Conservation (phyloP, 2,113 vertebrate species). For the Chaetodon auriga region DNA sequence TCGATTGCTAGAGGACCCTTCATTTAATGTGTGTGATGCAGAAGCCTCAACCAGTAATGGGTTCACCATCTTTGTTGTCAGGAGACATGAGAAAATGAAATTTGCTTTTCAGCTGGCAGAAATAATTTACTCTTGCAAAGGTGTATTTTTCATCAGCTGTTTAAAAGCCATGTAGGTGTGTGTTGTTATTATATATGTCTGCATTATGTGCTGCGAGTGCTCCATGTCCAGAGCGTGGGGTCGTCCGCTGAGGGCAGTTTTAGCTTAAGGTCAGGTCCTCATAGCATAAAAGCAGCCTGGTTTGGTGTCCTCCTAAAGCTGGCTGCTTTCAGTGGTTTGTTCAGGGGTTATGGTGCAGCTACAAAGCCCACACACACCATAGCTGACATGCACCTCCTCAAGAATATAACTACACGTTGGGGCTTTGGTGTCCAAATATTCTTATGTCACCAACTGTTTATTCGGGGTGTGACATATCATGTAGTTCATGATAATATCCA, state of each 20-base stretch:
- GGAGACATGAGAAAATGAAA: slow-evolving; percentile 81
- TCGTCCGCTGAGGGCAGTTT: slow-evolving; percentile 2
- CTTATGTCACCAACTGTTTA: neutral
- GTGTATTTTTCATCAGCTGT: slow-evolving; percentile 65
- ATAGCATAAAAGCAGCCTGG: neutral
- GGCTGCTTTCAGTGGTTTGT: neutral
- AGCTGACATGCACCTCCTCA: neutral
- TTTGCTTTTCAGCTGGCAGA: slow-evolving; percentile 73
- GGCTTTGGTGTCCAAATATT: neutral
- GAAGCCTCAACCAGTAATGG: slow-evolving; percentile 77
- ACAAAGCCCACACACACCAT: neutral
- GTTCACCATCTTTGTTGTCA: slow-evolving; percentile 77
- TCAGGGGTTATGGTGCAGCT: neutral
- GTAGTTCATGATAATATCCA: too few species aligned
- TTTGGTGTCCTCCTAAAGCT: neutral
- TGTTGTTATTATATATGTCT: slow-evolving; percentile 20
- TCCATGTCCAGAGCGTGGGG: slow-evolving; percentile 11
- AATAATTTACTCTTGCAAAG: slow-evolving; percentile 74
- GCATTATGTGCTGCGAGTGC: neutral
- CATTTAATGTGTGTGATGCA: slow-evolving; percentile 81
- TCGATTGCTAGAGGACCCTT: slow-evolving; percentile 82
- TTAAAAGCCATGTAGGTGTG: slow-evolving; percentile 54
- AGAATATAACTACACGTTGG: neutral
- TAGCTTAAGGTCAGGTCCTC: slow-evolving; percentile 13
- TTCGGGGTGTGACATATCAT: too few species aligned